Conservation (phyloP, 2,113 vertebrate species). For the Xenus cinereus region DNA sequence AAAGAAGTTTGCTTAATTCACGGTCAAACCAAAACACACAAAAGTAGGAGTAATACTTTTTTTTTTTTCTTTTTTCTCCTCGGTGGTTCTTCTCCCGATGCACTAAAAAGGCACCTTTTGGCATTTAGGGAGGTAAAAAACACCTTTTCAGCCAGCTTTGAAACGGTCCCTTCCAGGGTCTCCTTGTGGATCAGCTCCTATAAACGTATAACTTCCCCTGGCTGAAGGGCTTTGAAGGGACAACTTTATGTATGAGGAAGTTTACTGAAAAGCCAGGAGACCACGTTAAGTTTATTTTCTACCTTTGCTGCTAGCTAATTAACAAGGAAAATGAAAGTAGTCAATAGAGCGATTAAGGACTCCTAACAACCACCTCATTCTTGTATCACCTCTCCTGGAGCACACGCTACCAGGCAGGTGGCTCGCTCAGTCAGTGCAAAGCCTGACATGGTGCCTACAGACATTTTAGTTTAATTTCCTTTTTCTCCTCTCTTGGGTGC, state of each 20-base stretch:
- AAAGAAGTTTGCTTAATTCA: background rate
- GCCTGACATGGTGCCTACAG: background rate
- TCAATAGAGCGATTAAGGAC: background rate
- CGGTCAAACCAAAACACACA: background rate
- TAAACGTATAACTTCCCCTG: background rate
- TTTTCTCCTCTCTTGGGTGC: background rate
- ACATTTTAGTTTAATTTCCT: background rate
- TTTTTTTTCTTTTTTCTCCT: too few relatives aligned
- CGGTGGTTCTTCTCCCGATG: background rate
- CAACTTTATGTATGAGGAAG: background rate
- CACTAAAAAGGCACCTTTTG: background rate
- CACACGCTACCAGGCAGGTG: fast-evolving
- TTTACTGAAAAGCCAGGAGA: background rate
- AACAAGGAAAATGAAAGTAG: background rate
- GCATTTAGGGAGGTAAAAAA: background rate
- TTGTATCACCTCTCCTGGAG: background rate
- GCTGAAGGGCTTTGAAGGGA: background rate
- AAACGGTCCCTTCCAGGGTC: background rate
- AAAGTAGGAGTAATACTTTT: background rate
- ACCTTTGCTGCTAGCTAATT: background rate
- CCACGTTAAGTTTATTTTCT: background rate
- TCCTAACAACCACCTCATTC: background rate
- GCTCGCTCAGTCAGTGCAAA: background rate
- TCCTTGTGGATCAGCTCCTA: background rate
- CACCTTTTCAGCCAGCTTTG: background rate